Conservation (phyloP, 1,140 invertebrate species). For the Drosophila pectinifera region DNA sequence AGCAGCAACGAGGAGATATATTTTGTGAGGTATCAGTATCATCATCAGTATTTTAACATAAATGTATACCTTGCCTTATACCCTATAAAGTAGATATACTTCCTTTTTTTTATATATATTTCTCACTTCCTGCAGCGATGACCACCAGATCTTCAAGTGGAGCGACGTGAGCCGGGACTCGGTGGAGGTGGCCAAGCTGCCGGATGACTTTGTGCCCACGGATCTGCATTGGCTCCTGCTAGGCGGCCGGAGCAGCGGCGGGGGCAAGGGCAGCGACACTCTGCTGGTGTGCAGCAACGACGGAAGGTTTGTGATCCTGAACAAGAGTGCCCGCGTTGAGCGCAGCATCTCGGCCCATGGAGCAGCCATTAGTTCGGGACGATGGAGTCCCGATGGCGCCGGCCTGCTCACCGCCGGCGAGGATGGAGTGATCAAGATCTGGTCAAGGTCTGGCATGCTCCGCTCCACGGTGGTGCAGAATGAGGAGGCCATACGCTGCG, state of each 20-base stretch:
- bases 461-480: conserved; percentile 95
- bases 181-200: conserved; percentile 90
- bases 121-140: conserved; percentile 90
- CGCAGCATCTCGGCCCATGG: conserved; percentile 96
- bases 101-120: too few species aligned
- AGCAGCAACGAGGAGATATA: conserved; percentile 96
- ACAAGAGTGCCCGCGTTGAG: conserved; percentile 95
- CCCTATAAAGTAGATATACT: too few species aligned
- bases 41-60: neutral
- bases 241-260: conserved; percentile 85
- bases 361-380: conserved; percentile 93
- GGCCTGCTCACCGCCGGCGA: conserved; percentile 97
- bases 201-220: conserved; percentile 94
- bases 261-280: conserved; percentile 91
- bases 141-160: conserved; percentile 96
- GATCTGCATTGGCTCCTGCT: conserved; percentile 93
- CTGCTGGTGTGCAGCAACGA: conserved; percentile 96
- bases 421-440: conserved; percentile 98
- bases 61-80: neutral
- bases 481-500: conserved; percentile 91
- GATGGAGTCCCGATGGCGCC: conserved; percentile 97
- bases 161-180: conserved; percentile 92
- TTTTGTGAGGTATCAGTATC: conserved; percentile 89
- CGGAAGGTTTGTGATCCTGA: conserved; percentile 91
- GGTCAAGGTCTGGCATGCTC: conserved; percentile 98